Conservation (phyloP, 2,113 vertebrate species). For the Actenoides hombroni region DNA sequence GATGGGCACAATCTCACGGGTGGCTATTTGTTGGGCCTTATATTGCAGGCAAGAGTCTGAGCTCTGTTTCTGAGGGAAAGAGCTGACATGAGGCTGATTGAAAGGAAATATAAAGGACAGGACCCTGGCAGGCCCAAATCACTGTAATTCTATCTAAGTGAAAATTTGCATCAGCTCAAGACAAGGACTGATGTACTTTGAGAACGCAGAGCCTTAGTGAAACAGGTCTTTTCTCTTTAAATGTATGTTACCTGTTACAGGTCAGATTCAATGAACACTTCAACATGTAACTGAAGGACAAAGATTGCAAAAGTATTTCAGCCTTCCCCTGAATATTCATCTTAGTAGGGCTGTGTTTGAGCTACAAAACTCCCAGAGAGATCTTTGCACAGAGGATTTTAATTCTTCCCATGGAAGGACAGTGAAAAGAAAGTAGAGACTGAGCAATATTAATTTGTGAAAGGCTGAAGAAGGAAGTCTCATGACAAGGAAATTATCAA, state of each 20-base stretch:
- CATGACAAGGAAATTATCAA: not conserved
- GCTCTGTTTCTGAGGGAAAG: not conserved
- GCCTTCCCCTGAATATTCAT: not conserved
- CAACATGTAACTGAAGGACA: not conserved
- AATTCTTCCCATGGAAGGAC: not conserved
- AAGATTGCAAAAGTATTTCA: not conserved
- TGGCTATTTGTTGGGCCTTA: not conserved
- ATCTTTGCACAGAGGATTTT: not conserved
- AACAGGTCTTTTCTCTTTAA: not conserved
- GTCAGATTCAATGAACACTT: not conserved
- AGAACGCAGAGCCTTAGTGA: not conserved
- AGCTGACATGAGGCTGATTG: not conserved
- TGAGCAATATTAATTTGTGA: not conserved
- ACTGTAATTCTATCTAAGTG: not conserved
- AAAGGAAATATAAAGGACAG: not conserved
- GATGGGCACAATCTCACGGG: not conserved
- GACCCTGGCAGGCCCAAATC: not conserved
- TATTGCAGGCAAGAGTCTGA: not conserved
- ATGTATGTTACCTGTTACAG: not conserved
- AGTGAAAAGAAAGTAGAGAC: not conserved
- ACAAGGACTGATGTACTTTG: not conserved
- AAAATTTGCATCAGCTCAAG: not conserved
- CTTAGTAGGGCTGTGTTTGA: not conserved
- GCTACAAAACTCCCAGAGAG: not conserved
- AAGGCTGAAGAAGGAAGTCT: not conserved